A percentile compares a stretch with the other conserved stretches of the same genome.
Conservation (phyloP, 2,888 invertebrate species). For the Sabatieria punctata region DNA sequence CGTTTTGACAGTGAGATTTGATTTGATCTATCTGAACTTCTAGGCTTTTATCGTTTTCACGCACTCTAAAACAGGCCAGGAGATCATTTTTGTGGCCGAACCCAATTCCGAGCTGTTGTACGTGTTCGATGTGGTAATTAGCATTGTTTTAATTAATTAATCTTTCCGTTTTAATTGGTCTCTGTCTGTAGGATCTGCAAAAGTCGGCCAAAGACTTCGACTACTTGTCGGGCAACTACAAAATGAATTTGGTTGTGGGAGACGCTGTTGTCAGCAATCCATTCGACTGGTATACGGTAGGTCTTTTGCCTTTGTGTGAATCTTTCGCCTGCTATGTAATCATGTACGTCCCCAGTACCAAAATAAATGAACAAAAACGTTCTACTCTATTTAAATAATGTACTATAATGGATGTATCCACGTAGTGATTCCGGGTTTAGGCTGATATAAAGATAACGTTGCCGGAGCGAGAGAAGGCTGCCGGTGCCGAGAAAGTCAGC, state of each 20-base stretch:
- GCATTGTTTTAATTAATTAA: slow-evolving; percentile 2
- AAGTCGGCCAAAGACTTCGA: slow-evolving; percentile 59
- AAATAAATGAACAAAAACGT: not conserved
- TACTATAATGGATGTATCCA: not conserved
- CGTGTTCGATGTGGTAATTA: slow-evolving; percentile 65
- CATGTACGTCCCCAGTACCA: not conserved
- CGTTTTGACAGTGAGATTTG: not conserved
- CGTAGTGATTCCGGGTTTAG: slow-evolving; percentile 18
- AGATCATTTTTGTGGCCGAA: slow-evolving; percentile 84
- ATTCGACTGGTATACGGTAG: slow-evolving; percentile 60
- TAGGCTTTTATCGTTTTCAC: slow-evolving; percentile 69
- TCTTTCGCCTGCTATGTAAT: not conserved
- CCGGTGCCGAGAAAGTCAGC: slow-evolving; percentile 25
- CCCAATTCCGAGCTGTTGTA: slow-evolving; percentile 44
- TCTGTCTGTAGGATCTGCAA: slow-evolving; percentile 47
- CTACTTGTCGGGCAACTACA: slow-evolving; percentile 56
- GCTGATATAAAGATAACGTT: slow-evolving; percentile 56
- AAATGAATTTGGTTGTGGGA: slow-evolving; percentile 62
- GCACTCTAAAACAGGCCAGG: slow-evolving; percentile 48
- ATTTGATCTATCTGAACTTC: slow-evolving; percentile 39
- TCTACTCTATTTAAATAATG: not conserved
- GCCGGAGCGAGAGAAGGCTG: slow-evolving; percentile 38
- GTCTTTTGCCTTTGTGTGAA: too few species aligned
- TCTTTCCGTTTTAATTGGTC: not conserved
- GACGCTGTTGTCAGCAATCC: slow-evolving; percentile 78